Evolutionary conservation across 2,797 vertebrate species (phyloP).

Genomic region (Heteromormyrus szaboi): DNA sequence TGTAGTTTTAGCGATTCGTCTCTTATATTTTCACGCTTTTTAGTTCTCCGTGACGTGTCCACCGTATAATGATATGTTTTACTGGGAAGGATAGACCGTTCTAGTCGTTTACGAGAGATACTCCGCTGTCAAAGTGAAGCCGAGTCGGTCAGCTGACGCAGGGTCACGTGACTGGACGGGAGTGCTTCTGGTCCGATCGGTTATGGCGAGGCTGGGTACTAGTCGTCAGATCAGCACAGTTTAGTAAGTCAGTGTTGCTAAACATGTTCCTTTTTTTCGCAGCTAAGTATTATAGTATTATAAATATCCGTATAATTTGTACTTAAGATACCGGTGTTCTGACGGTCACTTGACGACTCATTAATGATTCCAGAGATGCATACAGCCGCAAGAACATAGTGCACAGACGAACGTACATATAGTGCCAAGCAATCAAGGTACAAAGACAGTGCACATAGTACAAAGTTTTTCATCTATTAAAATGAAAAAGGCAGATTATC

Average conservation of each 20-base stretch:
- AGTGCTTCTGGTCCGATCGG: not conserved
- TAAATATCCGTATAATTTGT: not conserved
- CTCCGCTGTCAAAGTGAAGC: not conserved
- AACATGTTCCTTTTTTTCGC: not conserved
- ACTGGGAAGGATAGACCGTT: not conserved
- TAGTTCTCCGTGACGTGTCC: not conserved
- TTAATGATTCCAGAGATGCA: not conserved
- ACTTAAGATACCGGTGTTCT: not conserved
- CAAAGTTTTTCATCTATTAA: not conserved
- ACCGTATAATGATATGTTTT: not conserved
- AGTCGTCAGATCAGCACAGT: not conserved
- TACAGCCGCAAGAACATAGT: not conserved
- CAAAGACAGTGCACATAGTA: not conserved
- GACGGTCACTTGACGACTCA: not conserved
- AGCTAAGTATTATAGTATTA: not conserved
- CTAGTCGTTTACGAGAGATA: not conserved
- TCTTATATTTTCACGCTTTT: not conserved
- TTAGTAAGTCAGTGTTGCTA: not conserved
- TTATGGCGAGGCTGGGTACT: not conserved
- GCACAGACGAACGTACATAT: not conserved
- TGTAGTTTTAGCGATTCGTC: not conserved
- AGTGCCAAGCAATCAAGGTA: not conserved
- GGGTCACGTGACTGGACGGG: conserved; percentile 53
- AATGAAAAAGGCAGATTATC: not conserved
- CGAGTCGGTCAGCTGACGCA: conserved; percentile 51